Conservation (phyloP, 2,888 invertebrate species). For the Drosophila anomelani region DNA sequence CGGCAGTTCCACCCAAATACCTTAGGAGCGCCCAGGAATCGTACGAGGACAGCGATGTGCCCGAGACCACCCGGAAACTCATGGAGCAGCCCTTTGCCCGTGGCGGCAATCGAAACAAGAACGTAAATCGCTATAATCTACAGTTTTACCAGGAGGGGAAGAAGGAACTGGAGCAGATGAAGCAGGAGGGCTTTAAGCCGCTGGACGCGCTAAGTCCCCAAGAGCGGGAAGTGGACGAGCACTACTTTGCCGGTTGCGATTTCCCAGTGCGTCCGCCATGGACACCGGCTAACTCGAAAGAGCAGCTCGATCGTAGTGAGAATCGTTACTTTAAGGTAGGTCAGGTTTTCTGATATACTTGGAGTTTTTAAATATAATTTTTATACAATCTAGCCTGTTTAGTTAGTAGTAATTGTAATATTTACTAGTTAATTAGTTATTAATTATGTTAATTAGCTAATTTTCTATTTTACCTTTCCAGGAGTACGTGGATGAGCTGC, state of each 20-base stretch:
- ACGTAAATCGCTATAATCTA: constrained; percentile 90
- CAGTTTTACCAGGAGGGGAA: constrained; percentile 93
- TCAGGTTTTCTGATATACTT: neutral
- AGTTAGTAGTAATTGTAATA: neutral
- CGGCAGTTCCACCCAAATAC: constrained; percentile 69
- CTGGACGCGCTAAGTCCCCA: constrained; percentile 85
- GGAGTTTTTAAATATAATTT: neutral
- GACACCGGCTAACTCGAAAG: constrained; percentile 90
- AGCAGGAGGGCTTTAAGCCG: constrained; percentile 88
- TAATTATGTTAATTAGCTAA: neutral
- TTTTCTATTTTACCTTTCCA: constrained; percentile 82
- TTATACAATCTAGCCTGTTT: too few relatives aligned
- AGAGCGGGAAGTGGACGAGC: constrained; percentile 89
- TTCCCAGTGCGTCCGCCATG: constrained; percentile 95
- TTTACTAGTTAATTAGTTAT: neutral
- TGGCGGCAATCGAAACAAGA: constrained; percentile 81
- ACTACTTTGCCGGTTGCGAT: constrained; percentile 89
- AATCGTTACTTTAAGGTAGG: constrained; percentile 89
- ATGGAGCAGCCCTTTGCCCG: constrained; percentile 87
- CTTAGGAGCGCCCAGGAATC: constrained; percentile 72
- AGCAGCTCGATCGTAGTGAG: constrained; percentile 91
- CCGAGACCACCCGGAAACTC: constrained; percentile 85
- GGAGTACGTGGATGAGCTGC: constrained; percentile 90
- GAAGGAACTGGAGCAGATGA: constrained; percentile 88
- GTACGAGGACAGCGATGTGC: constrained; percentile 83